A percentile compares a stretch with the other conserved stretches of the same genome.
phyloP scores from a whole-genome alignment of 1,140 invertebrate genomes.

The Globodera ellingtonae region DNA sequence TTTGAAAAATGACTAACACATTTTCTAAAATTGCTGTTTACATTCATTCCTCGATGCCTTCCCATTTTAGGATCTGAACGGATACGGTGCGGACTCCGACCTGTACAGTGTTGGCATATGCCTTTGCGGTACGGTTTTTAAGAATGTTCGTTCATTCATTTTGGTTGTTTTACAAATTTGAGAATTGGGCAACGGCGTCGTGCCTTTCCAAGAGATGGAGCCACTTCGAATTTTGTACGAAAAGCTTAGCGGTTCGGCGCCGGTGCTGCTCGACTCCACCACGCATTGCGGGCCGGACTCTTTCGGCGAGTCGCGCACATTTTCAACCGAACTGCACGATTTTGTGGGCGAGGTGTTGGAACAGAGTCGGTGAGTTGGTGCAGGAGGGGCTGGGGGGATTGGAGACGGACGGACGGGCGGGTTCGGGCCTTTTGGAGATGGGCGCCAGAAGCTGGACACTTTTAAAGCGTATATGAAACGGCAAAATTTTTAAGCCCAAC shows the following conservation, averaged over 20 bases:
- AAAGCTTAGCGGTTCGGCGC: constrained; percentile 79
- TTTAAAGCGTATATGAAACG: too few species aligned
- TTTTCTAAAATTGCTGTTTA: too few species aligned
- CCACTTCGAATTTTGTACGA: constrained; percentile 77
- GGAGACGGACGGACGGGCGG: too few species aligned
- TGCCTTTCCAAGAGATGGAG: constrained; percentile 73
- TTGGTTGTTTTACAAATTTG: neutral
- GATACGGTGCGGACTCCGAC: constrained; percentile 85
- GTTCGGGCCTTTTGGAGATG: too few species aligned
- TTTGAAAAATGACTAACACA: too few species aligned
- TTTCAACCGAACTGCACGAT: constrained; percentile 28
- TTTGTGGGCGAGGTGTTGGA: constrained; percentile 13
- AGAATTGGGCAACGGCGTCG: constrained; percentile 83
- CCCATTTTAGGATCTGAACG: constrained; percentile 75
- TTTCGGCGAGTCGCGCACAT: constrained; percentile 10
- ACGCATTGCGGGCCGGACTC: constrained; percentile 58
- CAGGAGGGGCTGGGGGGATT: too few species aligned
- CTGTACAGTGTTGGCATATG: constrained; percentile 86
- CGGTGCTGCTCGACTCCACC: constrained; percentile 77
- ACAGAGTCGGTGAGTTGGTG: constrained; percentile 10
- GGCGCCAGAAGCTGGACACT: too few species aligned
- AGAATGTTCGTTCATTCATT: neutral
- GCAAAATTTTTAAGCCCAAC: neutral
- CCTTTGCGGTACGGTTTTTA: constrained; percentile 70
- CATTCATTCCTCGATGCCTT: constrained; percentile 10